A percentile compares a stretch with the other conserved stretches of the same genome.
Conservation (phyloP, 2,113 vertebrate genomes). For the Crypturellus undulatus region DNA sequence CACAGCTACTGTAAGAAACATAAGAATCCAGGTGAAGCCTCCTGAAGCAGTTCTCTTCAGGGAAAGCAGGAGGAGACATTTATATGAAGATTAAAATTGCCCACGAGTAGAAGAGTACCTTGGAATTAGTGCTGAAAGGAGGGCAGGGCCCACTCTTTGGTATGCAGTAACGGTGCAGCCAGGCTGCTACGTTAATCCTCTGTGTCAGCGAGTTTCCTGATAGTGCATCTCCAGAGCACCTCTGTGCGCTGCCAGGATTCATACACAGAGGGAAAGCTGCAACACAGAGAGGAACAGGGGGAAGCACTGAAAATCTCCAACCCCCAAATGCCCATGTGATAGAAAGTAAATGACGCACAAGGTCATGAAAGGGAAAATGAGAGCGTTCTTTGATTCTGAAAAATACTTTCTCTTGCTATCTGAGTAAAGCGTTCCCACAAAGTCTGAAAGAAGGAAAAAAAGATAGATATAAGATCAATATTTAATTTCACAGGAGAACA, state of each 20-base stretch:
- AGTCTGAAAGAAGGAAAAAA: background rate
- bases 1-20: background rate
- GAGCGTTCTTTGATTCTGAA: background rate
- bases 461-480: background rate
- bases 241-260: background rate
- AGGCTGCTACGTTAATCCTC: slow-evolving; percentile 50
- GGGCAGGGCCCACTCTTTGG: slow-evolving; percentile 9
- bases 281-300: background rate
- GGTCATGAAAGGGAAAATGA: slow-evolving; percentile 3
- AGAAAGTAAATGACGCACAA: background rate
- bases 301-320: background rate
- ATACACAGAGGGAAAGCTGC: background rate
- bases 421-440: background rate
- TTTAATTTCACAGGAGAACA: slow-evolving; percentile 9
- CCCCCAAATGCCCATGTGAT: background rate
- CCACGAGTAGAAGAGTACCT: background rate
- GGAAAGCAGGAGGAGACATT: slow-evolving; percentile 4
- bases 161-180: slow-evolving; percentile 53
- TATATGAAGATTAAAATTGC: slow-evolving; percentile 34
- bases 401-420: background rate
- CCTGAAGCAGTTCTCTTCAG: background rate
- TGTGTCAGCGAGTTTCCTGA: slow-evolving; percentile 50
- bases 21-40: background rate
- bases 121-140: slow-evolving; percentile 34
- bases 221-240: slow-evolving; percentile 1